Conservation (phyloP, 1,140 invertebrate genomes). For the Linepithema humile region DNA sequence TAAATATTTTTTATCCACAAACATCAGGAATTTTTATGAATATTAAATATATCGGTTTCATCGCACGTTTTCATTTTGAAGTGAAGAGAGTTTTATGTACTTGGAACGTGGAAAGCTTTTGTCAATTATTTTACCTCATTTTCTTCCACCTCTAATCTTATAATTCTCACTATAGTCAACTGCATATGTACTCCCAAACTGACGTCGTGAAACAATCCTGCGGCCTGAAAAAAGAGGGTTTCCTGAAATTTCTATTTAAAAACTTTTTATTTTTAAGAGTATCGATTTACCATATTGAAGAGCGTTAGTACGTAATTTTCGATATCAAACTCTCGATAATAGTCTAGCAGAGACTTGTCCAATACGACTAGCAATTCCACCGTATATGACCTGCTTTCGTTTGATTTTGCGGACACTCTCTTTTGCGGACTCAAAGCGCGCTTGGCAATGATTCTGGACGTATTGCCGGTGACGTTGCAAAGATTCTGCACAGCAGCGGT, state of each 20-base stretch:
- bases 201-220: conserved; percentile 86
- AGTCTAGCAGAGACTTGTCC: conserved; percentile 86
- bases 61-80: neutral
- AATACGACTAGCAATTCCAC: conserved; percentile 87
- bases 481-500: conserved; percentile 22
- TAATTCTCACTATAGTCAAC: conserved; percentile 86
- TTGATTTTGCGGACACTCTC: conserved; percentile 31
- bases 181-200: conserved; percentile 86
- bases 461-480: conserved; percentile 65
- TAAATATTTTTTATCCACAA: neutral
- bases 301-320: conserved; percentile 87
- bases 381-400: conserved; percentile 71
- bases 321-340: conserved; percentile 86
- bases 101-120: neutral
- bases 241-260: neutral
- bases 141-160: conserved; percentile 83
- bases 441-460: conserved; percentile 66
- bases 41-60: neutral
- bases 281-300: conserved; percentile 86
- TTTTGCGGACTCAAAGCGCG: conserved; percentile 53
- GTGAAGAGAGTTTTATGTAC: neutral
- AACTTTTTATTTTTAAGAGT: neutral
- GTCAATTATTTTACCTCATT: conserved; percentile 79
- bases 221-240: conserved; percentile 65
- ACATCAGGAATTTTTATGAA: neutral